A percentile compares a stretch with the other conserved stretches of the same genome.
Evolutionary conservation across 2,797 vertebrate species (phyloP).

Genomic region (Mus spretus): DNA sequence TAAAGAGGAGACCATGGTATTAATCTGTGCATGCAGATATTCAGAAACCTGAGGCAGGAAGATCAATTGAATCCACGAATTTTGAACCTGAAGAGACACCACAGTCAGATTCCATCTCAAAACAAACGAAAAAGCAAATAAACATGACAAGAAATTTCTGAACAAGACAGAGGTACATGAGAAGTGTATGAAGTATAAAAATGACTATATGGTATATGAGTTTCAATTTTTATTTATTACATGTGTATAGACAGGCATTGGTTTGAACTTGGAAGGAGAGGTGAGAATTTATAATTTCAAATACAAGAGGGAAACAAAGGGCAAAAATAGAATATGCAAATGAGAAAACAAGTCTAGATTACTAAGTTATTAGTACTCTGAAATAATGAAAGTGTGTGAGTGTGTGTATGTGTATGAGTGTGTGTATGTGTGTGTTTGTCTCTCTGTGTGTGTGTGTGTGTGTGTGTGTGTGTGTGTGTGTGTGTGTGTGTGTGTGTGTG

Average conservation of each 20-base stretch:
- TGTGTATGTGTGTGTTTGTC: not conserved
- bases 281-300: not conserved
- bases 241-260: not conserved
- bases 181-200: not conserved
- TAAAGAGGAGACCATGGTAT: not conserved
- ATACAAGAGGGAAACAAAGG: not conserved
- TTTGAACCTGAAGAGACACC: not conserved
- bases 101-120: not conserved
- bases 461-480: not conserved
- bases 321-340: not conserved
- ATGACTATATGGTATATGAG: rapidly evolving
- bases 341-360: too few species aligned
- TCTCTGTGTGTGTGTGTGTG: not conserved
- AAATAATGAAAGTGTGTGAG: not conserved
- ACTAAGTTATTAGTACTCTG: not conserved
- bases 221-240: not conserved
- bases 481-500: not conserved
- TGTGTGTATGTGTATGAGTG: not conserved
- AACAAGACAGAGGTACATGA: too few species aligned
- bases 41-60: not conserved
- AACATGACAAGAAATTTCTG: not conserved
- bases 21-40: not conserved
- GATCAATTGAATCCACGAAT: not conserved
- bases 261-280: not conserved
- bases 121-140: not conserved